phyloP scores from a whole-genome alignment of 2,888 invertebrate genomes.

The Artemia sinica region DNA sequence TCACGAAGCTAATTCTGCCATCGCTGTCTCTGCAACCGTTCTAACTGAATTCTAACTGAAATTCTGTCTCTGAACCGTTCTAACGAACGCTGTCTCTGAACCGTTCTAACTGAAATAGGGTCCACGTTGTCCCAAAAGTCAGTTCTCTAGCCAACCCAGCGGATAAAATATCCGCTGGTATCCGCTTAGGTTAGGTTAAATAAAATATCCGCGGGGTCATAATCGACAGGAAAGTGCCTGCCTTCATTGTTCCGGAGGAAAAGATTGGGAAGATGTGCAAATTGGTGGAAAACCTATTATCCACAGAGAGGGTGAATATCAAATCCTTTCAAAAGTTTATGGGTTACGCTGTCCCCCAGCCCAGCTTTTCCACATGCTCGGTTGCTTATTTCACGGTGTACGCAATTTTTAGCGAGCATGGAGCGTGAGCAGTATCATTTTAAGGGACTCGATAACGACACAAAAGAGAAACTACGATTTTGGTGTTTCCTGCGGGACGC shows the following conservation, averaged over 20 bases:
- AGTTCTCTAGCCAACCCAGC: neutral
- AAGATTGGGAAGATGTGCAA: neutral
- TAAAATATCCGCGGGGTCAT: neutral
- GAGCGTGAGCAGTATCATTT: neutral
- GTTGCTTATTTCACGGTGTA: neutral
- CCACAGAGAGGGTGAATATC: neutral
- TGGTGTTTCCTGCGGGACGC: neutral
- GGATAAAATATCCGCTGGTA: neutral
- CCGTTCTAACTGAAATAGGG: neutral
- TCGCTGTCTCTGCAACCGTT: neutral
- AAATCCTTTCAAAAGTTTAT: neutral
- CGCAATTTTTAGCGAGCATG: neutral
- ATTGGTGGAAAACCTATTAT: neutral
- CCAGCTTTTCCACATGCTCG: constrained; percentile 4
- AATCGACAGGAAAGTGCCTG: neutral
- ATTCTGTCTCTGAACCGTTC: too few relatives aligned
- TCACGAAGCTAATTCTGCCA: neutral
- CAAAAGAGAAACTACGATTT: neutral
- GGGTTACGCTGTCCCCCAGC: neutral
- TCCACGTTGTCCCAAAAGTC: neutral
- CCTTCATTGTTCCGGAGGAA: neutral
- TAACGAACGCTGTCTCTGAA: too few relatives aligned
- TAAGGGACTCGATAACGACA: neutral
- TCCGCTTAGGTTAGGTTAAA: too few relatives aligned
- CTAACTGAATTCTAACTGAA: too few relatives aligned